These are phyloP conservation scores for Agapornis canus DNA, from an alignment of 2,797 vertebrate species.

Conservation along the genomic window DNA sequence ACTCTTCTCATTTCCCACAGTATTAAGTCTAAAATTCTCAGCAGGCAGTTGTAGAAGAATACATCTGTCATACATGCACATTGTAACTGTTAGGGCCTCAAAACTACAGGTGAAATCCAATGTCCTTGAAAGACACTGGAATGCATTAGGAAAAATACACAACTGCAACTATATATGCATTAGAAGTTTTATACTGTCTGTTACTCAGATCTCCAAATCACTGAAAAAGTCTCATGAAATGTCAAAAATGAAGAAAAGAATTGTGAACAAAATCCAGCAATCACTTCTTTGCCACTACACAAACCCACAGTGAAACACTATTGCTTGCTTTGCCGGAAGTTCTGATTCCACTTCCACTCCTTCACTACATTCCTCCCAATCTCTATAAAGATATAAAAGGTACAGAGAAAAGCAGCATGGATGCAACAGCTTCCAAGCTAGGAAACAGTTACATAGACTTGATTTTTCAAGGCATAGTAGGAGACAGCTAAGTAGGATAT, in stretches of 20 bases:
- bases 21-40: neutral
- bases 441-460: neutral
- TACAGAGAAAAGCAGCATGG: neutral
- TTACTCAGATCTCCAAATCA: neutral
- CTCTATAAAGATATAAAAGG: neutral
- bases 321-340: neutral
- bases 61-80: neutral
- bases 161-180: neutral
- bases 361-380: neutral
- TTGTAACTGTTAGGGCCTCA: neutral
- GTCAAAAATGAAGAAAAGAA: neutral
- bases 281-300: neutral
- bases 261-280: neutral
- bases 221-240: neutral
- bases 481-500: neutral
- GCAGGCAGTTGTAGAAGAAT: neutral
- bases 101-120: neutral
- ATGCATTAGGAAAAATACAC: neutral
- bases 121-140: neutral
- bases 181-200: neutral
- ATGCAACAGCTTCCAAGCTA: neutral
- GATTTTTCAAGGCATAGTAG: neutral
- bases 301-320: neutral
- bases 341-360: neutral
- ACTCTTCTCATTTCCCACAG: neutral